These are phyloP conservation scores for Eptesicus fuscus DNA, from an alignment of 2,113 vertebrate species.

Conservation along the genomic window DNA sequence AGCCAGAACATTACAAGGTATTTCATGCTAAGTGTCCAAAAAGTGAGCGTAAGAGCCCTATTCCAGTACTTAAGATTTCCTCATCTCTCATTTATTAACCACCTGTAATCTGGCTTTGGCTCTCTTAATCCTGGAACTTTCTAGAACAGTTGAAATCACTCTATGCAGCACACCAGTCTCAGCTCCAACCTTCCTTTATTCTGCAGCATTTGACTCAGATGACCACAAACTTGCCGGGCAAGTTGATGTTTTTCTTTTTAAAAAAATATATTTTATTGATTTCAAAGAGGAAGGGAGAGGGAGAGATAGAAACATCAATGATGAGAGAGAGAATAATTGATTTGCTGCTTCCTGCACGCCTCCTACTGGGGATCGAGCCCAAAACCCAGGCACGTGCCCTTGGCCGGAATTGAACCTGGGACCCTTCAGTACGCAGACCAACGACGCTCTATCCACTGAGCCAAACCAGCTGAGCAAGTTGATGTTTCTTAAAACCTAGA, in stretches of 20 bases:
- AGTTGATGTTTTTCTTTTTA: no score
- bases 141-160: not conserved
- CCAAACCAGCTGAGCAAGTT: no score
- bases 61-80: not conserved
- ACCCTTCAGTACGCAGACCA: no score
- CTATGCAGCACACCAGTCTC: not conserved
- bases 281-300: no score
- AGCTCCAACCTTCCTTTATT: not conserved
- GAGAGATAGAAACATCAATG: no score
- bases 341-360: no score
- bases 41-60: not conserved
- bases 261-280: no score
- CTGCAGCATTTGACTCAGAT: not conserved
- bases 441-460: no score
- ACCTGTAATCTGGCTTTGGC: not conserved
- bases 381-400: no score
- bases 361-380: no score
- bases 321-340: no score
- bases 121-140: not conserved
- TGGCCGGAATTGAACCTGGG: no score
- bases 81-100: not conserved
- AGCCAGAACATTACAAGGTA: not conserved
- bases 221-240: not conserved
- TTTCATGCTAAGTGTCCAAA: not conserved
- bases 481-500: not conserved